These are phyloP conservation scores for Drepana arcuata DNA, from an alignment of 1,140 invertebrate species.

Conservation along the genomic window DNA sequence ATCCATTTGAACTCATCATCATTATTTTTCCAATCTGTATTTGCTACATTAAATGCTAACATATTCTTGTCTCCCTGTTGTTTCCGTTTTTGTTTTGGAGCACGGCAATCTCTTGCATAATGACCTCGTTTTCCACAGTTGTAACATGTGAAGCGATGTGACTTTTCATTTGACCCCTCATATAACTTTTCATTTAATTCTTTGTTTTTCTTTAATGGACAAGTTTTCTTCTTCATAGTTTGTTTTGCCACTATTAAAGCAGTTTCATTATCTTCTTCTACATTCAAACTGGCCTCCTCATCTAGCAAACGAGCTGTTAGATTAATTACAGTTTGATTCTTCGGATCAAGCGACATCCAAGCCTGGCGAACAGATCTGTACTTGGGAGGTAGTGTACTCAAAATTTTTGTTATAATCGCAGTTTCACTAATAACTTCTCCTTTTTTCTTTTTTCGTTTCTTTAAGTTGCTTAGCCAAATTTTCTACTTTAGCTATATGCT, in stretches of 20 bases:
- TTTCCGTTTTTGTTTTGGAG: neutral
- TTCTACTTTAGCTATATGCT: conserved; percentile 45
- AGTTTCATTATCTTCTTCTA: conserved; percentile 25
- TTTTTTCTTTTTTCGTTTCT: too few species aligned
- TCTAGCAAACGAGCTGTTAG: conserved; percentile 30
- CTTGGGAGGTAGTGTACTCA: conserved; percentile 16
- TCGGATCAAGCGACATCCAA: conserved; percentile 32
- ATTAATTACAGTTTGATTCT: conserved; percentile 31
- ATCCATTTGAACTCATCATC: neutral
- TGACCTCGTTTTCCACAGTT: conserved; percentile 4
- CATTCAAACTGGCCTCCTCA: conserved; percentile 28
- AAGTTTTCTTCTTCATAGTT: neutral
- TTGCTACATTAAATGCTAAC: neutral
- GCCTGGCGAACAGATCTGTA: conserved; percentile 32
- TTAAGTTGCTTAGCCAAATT: conserved; percentile 31
- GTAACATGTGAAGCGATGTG: conserved; percentile 1
- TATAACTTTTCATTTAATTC: too few species aligned
- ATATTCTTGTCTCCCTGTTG: neutral
- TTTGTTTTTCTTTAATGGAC: neutral
- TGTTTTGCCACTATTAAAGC: conserved; percentile 12
- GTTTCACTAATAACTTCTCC: conserved; percentile 40
- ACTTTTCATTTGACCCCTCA: conserved; percentile 1
- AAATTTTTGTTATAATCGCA: conserved; percentile 39
- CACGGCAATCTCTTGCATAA: conserved; percentile 8
- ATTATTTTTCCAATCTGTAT: neutral